These are phyloP conservation scores for Drosophila triauraria DNA, from an alignment of 1,140 invertebrate species.

Conservation along the genomic window DNA sequence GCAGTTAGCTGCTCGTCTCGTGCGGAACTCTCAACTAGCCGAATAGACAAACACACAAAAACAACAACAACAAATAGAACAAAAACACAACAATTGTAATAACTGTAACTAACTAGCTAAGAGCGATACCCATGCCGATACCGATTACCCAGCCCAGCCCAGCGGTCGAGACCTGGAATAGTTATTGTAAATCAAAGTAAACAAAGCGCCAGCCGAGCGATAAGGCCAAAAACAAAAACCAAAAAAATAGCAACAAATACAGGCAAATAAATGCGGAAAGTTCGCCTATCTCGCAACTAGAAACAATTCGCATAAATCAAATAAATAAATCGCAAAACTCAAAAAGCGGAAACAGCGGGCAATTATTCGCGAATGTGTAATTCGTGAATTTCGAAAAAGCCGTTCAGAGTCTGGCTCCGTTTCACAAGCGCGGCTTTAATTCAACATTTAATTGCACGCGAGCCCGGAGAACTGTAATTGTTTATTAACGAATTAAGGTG, in stretches of 20 bases:
- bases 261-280: neutral
- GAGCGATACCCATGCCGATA: slow-evolving; percentile 6
- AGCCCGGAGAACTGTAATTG: slow-evolving; percentile 57
- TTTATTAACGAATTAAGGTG: slow-evolving; percentile 67
- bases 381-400: slow-evolving; percentile 28
- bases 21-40: slow-evolving; percentile 62
- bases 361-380: slow-evolving; percentile 60
- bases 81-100: slow-evolving; percentile 48
- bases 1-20: slow-evolving; percentile 81
- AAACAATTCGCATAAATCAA: slow-evolving; percentile 54
- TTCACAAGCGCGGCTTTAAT: slow-evolving; percentile 40
- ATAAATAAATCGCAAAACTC: slow-evolving; percentile 20
- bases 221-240: slow-evolving; percentile 23
- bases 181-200: slow-evolving; percentile 63
- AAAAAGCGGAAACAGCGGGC: slow-evolving; percentile 61
- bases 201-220: slow-evolving; percentile 19
- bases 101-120: slow-evolving; percentile 31
- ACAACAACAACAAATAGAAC: slow-evolving; percentile 37
- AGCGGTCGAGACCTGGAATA: slow-evolving; percentile 47
- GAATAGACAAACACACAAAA: slow-evolving; percentile 19
- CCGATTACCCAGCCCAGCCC: slow-evolving; percentile 8
- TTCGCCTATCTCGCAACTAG: slow-evolving; percentile 32
- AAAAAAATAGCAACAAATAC: slow-evolving; percentile 19
- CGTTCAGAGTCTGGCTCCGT: slow-evolving; percentile 23
- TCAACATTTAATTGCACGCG: slow-evolving; percentile 60